Evolutionary conservation across 2,888 invertebrate genomes (phyloP).

Genomic region (Coremacera marginata): DNA sequence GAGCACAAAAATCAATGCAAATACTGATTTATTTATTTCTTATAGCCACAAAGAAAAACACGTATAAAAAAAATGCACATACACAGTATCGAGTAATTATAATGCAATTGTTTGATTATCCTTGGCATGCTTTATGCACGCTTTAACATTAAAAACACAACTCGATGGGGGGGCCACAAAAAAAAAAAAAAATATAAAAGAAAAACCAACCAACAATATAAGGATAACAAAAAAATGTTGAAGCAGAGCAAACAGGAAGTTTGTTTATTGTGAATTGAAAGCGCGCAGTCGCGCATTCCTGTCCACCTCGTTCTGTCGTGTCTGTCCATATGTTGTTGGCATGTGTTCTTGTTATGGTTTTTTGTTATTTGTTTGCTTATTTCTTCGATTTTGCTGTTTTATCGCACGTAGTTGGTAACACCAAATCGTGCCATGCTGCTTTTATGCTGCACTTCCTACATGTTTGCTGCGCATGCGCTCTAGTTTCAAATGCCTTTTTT

Average conservation of each 20-base stretch:
- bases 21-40: background rate
- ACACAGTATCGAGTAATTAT: background rate
- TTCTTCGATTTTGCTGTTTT: constrained; percentile 15
- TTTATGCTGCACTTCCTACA: background rate
- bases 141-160: background rate
- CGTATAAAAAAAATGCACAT: background rate
- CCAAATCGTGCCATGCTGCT: constrained; percentile 26
- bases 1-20: background rate
- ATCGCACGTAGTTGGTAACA: constrained; percentile 34
- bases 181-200: background rate
- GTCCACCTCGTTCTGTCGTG: constrained; percentile 5
- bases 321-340: background rate
- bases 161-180: background rate
- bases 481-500: background rate
- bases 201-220: background rate
- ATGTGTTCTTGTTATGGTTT: background rate
- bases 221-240: background rate
- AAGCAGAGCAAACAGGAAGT: background rate
- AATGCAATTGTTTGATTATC: constrained; percentile 7
- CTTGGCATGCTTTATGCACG: background rate
- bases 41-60: background rate
- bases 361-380: background rate
- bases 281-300: background rate
- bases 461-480: background rate
- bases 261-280: constrained; percentile 1